These are phyloP conservation scores for Peromyscus attwateri DNA, from an alignment of 2,797 vertebrate genomes.

Conservation along the genomic window DNA sequence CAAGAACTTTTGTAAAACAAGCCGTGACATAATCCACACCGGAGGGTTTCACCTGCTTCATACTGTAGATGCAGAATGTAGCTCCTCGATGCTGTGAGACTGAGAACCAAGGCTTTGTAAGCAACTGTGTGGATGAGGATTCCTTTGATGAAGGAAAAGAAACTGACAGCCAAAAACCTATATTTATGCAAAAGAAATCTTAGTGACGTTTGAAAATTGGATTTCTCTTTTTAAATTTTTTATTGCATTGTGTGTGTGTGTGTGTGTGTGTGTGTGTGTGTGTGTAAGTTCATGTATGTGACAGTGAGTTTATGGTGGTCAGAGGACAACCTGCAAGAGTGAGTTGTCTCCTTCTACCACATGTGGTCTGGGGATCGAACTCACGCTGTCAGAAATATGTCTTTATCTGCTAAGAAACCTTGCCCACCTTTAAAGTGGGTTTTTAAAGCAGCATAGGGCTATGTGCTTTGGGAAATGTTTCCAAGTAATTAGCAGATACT, in stretches of 20 bases:
- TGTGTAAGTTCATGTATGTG: neutral
- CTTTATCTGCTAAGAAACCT: neutral
- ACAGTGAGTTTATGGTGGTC: neutral
- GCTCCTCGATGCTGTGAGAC: conserved; percentile 6
- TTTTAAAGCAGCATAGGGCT: neutral
- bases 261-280: neutral
- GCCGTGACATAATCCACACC: conserved; percentile 36
- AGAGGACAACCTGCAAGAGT: neutral
- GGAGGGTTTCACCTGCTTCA: conserved; percentile 68
- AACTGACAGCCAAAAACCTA: conserved; percentile 22
- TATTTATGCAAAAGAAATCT: neutral
- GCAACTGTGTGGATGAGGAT: neutral
- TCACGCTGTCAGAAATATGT: neutral
- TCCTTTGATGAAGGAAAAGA: conserved; percentile 44
- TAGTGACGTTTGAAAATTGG: conserved; percentile 37
- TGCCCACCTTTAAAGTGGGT: conserved; percentile 27
- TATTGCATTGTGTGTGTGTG: neutral
- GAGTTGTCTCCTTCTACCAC: neutral
- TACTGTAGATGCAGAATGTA: conserved; percentile 20
- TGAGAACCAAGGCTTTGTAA: conserved; percentile 32
- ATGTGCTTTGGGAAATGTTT: neutral
- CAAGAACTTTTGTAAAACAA: conserved; percentile 81
- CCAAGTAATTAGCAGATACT: neutral
- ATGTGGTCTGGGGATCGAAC: too few relatives aligned
- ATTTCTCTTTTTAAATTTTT: neutral